Evolutionary conservation across 1,140 invertebrate species (phyloP).

Genomic region (Holcopasites calliopsidis): DNA sequence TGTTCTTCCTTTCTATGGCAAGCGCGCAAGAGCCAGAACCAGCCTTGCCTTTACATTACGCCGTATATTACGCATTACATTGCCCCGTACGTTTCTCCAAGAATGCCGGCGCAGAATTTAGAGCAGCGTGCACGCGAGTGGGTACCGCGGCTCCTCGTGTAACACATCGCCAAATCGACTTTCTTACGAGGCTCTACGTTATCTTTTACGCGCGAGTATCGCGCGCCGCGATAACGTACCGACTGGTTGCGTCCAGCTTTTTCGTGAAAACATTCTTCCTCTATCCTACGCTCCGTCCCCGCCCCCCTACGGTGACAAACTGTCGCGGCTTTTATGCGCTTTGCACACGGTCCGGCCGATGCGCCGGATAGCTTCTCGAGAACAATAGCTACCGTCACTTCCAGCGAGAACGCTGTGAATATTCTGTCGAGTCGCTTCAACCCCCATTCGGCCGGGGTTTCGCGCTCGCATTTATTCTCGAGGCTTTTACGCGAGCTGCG

Average conservation of each 20-base stretch:
- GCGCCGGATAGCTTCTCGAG: constrained; percentile 44
- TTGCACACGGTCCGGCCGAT: constrained; percentile 44
- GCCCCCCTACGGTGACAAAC: constrained; percentile 45
- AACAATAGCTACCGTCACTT: constrained; percentile 38
- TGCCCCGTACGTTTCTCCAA: constrained; percentile 50
- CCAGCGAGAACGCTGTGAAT: constrained; percentile 8
- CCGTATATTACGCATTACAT: constrained; percentile 64
- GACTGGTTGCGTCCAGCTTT: constrained; percentile 57
- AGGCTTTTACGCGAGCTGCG: background rate
- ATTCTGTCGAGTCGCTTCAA: constrained; percentile 12
- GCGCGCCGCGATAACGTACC: constrained; percentile 57
- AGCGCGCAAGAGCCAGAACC: constrained; percentile 5
- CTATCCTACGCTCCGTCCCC: background rate
- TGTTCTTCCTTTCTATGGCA: background rate
- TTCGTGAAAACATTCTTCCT: constrained; percentile 33
- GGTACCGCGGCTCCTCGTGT: constrained; percentile 28
- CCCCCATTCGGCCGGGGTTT: background rate
- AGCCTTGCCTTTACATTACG: constrained; percentile 52
- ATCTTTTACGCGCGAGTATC: constrained; percentile 57
- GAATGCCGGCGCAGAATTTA: constrained; percentile 50
- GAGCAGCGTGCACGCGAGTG: constrained; percentile 12
- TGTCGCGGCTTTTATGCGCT: constrained; percentile 53
- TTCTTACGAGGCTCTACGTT: constrained; percentile 63
- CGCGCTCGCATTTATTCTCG: constrained; percentile 6
- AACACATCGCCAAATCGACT: constrained; percentile 69